phyloP scores from a whole-genome alignment of 1,140 invertebrate genomes.

The Pararge aegeria region DNA sequence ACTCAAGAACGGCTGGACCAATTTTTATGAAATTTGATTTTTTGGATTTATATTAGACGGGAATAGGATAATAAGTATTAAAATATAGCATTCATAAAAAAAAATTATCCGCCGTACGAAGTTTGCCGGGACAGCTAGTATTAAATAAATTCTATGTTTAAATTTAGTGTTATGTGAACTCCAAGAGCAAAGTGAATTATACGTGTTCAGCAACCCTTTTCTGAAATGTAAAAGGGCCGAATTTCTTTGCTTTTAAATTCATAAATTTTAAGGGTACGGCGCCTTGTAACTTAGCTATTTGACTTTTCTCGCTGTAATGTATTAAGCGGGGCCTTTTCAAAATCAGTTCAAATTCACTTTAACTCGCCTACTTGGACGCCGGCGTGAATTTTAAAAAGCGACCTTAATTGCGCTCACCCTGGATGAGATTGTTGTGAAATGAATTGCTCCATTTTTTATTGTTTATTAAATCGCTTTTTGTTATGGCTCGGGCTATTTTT shows the following conservation, averaged over 20 bases:
- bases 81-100: no score
- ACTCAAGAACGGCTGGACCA: no score
- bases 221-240: background rate
- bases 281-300: slow-evolving; percentile 31
- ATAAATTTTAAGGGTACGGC: slow-evolving; percentile 37
- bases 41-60: no score
- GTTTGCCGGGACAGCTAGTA: no score
- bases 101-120: no score
- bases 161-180: no score
- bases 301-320: slow-evolving; percentile 36
- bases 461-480: slow-evolving; percentile 29
- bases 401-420: slow-evolving; percentile 50
- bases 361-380: slow-evolving; percentile 14
- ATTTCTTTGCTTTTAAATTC: slow-evolving; percentile 21
- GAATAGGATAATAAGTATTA: no score
- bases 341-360: slow-evolving; percentile 37
- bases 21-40: no score
- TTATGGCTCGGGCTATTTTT: slow-evolving; percentile 17
- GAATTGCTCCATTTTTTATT: slow-evolving; percentile 29
- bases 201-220: background rate
- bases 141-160: no score
- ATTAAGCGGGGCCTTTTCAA: slow-evolving; percentile 37
- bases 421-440: slow-evolving; percentile 36
- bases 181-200: background rate
- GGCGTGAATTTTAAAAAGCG: slow-evolving; percentile 38